These are phyloP conservation scores for Phenganax subtilis DNA, from an alignment of 92 coral and sea anemone genomes.

Conservation along the genomic window DNA sequence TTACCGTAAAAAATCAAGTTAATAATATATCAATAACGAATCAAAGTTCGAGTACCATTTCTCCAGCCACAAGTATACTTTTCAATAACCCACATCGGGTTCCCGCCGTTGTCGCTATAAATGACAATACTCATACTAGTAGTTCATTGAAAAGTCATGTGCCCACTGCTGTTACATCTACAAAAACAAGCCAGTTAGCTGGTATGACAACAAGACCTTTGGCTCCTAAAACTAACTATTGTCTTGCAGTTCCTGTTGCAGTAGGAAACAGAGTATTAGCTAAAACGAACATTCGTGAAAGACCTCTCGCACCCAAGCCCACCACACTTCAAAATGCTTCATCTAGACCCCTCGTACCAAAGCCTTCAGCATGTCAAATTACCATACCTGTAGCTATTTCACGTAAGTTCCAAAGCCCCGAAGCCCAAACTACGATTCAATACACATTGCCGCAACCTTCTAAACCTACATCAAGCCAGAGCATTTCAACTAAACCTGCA, in stretches of 20 bases:
- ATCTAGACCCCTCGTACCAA: background rate
- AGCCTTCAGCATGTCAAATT: background rate
- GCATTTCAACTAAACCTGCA: slow-evolving; percentile 3
- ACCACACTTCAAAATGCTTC: background rate
- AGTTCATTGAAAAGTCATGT: background rate
- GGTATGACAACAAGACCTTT: background rate
- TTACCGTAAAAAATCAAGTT: background rate
- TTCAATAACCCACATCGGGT: background rate
- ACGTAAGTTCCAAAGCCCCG: background rate
- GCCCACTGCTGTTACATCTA: background rate
- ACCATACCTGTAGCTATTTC: background rate
- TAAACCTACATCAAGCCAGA: background rate
- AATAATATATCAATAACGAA: background rate
- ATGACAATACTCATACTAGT: background rate
- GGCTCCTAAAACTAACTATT: background rate
- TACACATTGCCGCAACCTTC: background rate
- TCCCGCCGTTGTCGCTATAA: background rate
- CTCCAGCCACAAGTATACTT: background rate
- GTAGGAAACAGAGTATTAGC: background rate
- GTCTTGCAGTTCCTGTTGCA: slow-evolving; percentile 5
- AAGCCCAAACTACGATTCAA: background rate
- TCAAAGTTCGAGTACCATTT: background rate
- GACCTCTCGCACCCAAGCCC: slow-evolving; percentile 10
- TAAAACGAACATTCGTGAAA: background rate
- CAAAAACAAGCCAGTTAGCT: background rate